Base-by-base conservation (phyloP, 1,140 invertebrate species). In the Heterodera schachtii region DNA sequence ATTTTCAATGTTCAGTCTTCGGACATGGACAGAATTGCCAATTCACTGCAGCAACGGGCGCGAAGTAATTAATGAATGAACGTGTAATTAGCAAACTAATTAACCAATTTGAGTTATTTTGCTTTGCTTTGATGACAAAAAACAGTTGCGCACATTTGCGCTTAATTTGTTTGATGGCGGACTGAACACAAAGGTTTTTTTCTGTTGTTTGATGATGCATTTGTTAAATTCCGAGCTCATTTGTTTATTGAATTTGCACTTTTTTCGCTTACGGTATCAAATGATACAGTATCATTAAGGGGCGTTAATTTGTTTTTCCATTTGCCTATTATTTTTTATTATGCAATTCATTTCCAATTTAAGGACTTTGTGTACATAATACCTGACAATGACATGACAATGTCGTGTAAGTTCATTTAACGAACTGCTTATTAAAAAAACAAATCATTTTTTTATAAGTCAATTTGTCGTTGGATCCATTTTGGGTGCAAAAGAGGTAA, bases 301-400 rank as follows among this genome's bases (percentile, higher is more conserved):
- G 31, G 31, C 31, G 31, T 31, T 31, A 31, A 31, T 31, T 31
- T 31, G 31, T 31, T 31, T 31, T 31, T 31, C 31, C 31, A 31
- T 31, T 31, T 31, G 31, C 1, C 31, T 31, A 31, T 31, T 31
- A 31, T 1, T 31, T 31, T 31, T 31, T 31, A 31, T 31, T 31
- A 52, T 52, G 49, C 49, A 52, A 52, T 1, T 52, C 49, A 52
- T 8, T 49, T 8, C 6, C 11, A 52, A 52, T 11, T 52, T 52
- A 52, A 64, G 83, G 82, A 84, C 31, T 82, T 79, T 64, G 79
- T 85, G 16, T 85, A 81, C 64, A 52, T 84, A 11, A n/a, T 60
- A 44, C 52, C 79, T 7, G 71, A 87, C 66, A 73, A 79, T 16
- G 82, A 83, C 52, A 46, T 83, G 16, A 57, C 21, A 19, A 16